Evolutionary conservation across 2,797 vertebrate genomes (phyloP).

Genomic region (Danio tinwini): DNA sequence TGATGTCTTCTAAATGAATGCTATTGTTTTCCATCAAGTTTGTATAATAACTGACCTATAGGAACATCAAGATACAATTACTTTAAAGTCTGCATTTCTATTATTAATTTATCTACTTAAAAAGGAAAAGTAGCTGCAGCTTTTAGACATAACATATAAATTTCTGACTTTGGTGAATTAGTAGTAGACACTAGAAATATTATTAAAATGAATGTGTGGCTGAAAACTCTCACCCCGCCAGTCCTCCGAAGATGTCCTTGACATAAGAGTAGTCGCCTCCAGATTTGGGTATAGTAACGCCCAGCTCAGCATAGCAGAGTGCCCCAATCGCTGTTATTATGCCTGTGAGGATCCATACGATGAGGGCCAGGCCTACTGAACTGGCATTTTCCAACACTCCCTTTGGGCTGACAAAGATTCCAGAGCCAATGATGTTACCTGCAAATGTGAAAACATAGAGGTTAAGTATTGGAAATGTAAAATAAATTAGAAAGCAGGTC

Average conservation of each 20-base stretch:
- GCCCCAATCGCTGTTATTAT: conserved; percentile 91
- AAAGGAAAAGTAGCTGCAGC: not conserved
- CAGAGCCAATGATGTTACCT: conserved; percentile 95
- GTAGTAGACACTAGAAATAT: not conserved
- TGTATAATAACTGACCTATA: not conserved
- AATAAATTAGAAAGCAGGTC: not conserved
- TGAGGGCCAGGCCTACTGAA: conserved; percentile 87
- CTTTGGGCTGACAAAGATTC: conserved; percentile 94
- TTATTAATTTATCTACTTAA: not conserved
- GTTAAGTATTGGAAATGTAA: not conserved
- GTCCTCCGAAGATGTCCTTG: conserved; percentile 93
- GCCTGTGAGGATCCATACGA: conserved; percentile 90
- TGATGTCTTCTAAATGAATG: not conserved
- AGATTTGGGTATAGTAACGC: conserved; percentile 93
- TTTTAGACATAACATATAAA: not conserved
- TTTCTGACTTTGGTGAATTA: not conserved
- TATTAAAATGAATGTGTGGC: not conserved
- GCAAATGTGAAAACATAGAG: conserved; percentile 27
- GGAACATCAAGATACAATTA: not conserved
- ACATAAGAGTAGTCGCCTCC: conserved; percentile 94
- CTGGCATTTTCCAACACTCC: conserved; percentile 92
- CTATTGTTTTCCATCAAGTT: not conserved
- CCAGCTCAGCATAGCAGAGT: conserved; percentile 91
- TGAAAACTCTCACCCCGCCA: conserved; percentile 85
- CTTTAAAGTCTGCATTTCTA: not conserved